Percentiles rank a stretch among this genome's conserved stretches.
Evolutionary conservation across 2,888 invertebrate genomes (phyloP).

Genomic region (Lithophane socia): DNA sequence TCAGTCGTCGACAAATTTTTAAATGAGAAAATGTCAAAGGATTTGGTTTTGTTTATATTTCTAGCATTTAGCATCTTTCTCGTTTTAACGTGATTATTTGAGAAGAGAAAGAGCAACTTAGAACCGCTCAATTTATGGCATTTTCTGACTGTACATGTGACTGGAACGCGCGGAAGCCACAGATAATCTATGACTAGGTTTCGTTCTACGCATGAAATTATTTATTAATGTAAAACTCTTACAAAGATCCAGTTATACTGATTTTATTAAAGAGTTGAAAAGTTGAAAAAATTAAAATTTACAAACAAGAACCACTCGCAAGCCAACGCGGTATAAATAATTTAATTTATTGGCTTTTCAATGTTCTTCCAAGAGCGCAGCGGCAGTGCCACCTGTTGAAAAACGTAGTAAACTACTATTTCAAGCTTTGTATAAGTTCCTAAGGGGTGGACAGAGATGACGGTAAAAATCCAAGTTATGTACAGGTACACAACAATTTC

Average conservation of each 20-base stretch:
- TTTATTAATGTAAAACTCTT: too few species aligned
- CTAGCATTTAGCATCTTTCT: constrained; percentile 7
- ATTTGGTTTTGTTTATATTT: fast-evolving
- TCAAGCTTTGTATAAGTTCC: neutral
- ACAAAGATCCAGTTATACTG: neutral
- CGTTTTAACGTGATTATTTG: neutral
- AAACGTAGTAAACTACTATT: neutral
- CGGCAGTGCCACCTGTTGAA: constrained; percentile 12
- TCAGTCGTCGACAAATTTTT: constrained; percentile 31
- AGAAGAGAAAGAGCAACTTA: neutral
- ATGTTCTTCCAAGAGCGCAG: neutral
- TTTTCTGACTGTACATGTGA: fast-evolving
- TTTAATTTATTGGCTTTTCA: neutral
- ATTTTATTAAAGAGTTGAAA: neutral
- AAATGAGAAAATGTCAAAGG: constrained; percentile 21
- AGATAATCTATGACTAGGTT: constrained; percentile 7
- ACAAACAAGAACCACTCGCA: neutral
- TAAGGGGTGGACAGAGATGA: neutral
- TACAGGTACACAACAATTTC: neutral
- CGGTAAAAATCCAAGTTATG: neutral
- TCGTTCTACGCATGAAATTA: neutral
- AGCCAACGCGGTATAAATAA: too few species aligned
- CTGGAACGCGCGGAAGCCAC: constrained; percentile 15
- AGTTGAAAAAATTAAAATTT: neutral
- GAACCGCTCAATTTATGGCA: neutral